Percentiles rank a stretch among this genome's conserved stretches.
These are phyloP conservation scores for Andrena marginata DNA, from an alignment of 2,888 invertebrate species.

Conservation along the genomic window DNA sequence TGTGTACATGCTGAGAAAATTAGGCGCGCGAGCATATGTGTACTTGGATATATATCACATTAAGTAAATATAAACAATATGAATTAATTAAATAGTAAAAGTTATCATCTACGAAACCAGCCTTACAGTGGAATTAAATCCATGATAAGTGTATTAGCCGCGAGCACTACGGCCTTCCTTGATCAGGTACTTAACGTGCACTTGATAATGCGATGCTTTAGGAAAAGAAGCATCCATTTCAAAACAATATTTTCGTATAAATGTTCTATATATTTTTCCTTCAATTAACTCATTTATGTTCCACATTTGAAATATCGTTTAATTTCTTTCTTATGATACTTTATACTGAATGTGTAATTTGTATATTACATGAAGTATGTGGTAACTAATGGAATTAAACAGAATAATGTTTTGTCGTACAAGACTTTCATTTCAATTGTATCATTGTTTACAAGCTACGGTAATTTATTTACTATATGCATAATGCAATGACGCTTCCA, in stretches of 20 bases:
- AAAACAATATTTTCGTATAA: conserved; percentile 16
- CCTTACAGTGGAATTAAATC: conserved; percentile 59
- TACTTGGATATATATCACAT: conserved; percentile 58
- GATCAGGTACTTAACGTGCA: conserved; percentile 75
- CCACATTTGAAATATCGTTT: background rate
- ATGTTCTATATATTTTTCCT: conserved; percentile 18
- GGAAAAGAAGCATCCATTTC: conserved; percentile 10
- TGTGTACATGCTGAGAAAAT: background rate
- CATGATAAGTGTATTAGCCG: conserved; percentile 57
- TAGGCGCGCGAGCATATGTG: conserved; percentile 29
- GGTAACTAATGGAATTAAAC: conserved; percentile 22
- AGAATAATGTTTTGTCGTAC: conserved; percentile 9
- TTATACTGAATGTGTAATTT: background rate
- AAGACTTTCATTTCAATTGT: background rate
- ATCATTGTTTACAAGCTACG: conserved; percentile 15
- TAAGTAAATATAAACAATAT: conserved; percentile 61
- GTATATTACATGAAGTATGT: conserved; percentile 13
- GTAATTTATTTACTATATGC: conserved; percentile 15
- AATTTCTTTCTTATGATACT: background rate
- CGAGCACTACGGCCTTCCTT: conserved; percentile 56
- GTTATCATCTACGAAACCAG: conserved; percentile 58
- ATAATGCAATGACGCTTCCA: conserved; percentile 6
- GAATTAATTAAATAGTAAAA: conserved; percentile 55
- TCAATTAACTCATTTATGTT: conserved; percentile 44
- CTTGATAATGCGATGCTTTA: conserved; percentile 39